A percentile compares a stretch with the other conserved stretches of the same genome.
Evolutionary conservation across 2,113 vertebrate species (phyloP).

Genomic region (Bombycilla garrulus): DNA sequence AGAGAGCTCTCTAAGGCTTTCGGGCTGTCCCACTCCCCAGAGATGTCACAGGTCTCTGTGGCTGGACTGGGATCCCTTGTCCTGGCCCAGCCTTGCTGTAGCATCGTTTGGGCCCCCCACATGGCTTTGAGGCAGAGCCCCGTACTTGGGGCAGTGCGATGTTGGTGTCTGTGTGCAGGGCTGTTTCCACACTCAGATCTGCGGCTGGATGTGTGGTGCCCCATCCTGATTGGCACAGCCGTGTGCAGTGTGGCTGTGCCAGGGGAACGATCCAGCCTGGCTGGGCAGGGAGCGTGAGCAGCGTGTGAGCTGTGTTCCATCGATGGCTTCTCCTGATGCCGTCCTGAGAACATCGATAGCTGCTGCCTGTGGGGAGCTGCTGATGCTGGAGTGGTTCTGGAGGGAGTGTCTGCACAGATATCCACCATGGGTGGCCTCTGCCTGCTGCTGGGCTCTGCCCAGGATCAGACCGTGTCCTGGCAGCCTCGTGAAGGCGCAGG

Average conservation of each 20-base stretch:
- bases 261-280: not conserved
- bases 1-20: not conserved
- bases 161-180: not conserved
- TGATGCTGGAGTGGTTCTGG: rapidly evolving
- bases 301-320: not conserved
- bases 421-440: not conserved
- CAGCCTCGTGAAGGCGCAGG: not conserved
- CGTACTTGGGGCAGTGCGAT: not conserved
- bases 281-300: not conserved
- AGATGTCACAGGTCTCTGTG: not conserved
- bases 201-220: rapidly evolving
- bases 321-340: rapidly evolving
- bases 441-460: not conserved
- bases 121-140: not conserved
- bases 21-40: rapidly evolving
- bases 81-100: not conserved
- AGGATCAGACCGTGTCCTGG: not conserved
- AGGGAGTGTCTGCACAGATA: not conserved
- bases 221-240: rapidly evolving
- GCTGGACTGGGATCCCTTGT: not conserved
- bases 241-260: rapidly evolving
- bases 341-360: not conserved
- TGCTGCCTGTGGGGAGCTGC: not conserved
- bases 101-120: rapidly evolving
- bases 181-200: not conserved